These are phyloP conservation scores for Drosophila limbata DNA, from an alignment of 2,888 invertebrate genomes.

Conservation along the genomic window DNA sequence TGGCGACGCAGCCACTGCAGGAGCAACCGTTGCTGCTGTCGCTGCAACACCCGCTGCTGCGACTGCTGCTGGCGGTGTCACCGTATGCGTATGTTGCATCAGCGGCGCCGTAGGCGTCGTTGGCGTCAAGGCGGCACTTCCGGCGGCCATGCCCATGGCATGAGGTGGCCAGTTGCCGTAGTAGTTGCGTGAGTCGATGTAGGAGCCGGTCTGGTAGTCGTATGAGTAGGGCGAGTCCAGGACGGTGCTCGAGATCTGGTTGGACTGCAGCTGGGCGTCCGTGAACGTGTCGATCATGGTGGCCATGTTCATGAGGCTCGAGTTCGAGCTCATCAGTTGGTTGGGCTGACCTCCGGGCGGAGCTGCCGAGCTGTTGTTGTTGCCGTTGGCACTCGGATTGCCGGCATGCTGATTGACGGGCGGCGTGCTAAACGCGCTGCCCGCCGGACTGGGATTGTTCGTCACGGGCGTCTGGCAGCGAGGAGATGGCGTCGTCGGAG, in stretches of 20 bases:
- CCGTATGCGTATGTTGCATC: conserved; percentile 83
- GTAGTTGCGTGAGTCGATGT: conserved; percentile 88
- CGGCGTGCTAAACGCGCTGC: conserved; percentile 85
- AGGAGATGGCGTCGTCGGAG: conserved; percentile 84
- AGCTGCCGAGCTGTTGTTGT: conserved; percentile 20
- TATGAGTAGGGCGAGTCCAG: conserved; percentile 90
- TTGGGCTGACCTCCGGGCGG: conserved; percentile 82
- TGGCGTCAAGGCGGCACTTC: conserved; percentile 55
- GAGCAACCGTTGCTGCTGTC: conserved; percentile 42
- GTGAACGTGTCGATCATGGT: conserved; percentile 92
- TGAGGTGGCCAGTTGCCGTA: conserved; percentile 88
- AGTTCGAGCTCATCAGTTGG: conserved; percentile 84
- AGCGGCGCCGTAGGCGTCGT: conserved; percentile 58
- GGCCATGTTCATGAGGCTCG: conserved; percentile 90
- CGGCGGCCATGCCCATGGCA: conserved; percentile 81
- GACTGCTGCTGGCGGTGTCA: conserved; percentile 79
- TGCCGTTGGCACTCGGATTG: conserved; percentile 55
- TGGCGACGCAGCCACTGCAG: conserved; percentile 44
- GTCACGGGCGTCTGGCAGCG: conserved; percentile 86
- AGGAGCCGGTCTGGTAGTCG: conserved; percentile 87
- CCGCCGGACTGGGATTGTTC: conserved; percentile 87
- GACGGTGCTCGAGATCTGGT: conserved; percentile 94
- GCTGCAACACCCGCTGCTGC: conserved; percentile 39
- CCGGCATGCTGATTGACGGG: conserved; percentile 83
- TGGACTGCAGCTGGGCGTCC: conserved; percentile 92